These are phyloP conservation scores for Nephrotoma appendiculata DNA, from an alignment of 2,888 invertebrate species.

Conservation along the genomic window DNA sequence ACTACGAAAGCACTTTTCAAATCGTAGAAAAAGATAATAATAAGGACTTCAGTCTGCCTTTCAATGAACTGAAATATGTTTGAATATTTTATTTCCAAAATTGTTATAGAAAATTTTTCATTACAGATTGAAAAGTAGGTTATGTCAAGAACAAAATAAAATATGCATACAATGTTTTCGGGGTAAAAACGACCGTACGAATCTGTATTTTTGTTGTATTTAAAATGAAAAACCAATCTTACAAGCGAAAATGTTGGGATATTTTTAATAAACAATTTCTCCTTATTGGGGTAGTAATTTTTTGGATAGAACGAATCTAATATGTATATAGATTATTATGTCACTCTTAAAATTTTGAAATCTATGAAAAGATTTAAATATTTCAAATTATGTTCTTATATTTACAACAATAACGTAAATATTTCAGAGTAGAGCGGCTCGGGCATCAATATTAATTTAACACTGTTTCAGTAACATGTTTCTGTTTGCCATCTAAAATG, in stretches of 20 bases:
- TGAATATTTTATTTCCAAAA: too few relatives aligned
- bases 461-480: too few relatives aligned
- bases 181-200: not conserved
- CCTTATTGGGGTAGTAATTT: too few relatives aligned
- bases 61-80: too few relatives aligned
- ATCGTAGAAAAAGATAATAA: too few relatives aligned
- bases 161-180: not conserved
- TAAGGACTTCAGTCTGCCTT: too few relatives aligned
- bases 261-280: not conserved
- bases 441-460: too few relatives aligned
- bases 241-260: not conserved
- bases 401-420: too few relatives aligned
- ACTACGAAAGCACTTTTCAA: too few relatives aligned
- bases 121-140: not conserved
- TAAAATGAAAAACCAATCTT: not conserved
- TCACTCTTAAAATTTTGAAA: not conserved
- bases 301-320: too few relatives aligned
- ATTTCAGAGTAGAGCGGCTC: too few relatives aligned
- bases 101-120: not conserved
- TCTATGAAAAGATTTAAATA: not conserved
- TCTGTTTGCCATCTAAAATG: too few relatives aligned
- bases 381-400: not conserved
- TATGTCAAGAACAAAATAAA: not conserved
- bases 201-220: not conserved
- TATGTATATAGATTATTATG: not conserved